Evolutionary conservation across 2,888 invertebrate genomes (phyloP), one percentile per base, ranked within the genome.

Genomic region (Eumerus sabulonum): DNA sequence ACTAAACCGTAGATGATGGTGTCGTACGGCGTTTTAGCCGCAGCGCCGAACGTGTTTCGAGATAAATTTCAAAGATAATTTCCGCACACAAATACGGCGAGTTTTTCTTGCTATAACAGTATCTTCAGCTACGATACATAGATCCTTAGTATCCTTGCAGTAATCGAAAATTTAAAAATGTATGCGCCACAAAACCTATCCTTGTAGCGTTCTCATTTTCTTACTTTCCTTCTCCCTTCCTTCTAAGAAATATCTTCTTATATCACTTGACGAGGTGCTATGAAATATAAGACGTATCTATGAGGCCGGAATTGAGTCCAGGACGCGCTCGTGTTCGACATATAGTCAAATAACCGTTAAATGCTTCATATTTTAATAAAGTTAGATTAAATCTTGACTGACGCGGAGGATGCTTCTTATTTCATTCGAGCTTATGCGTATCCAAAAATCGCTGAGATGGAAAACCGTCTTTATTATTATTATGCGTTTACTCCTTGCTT

Each of bases 281-380:
- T 63, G n/a, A 60, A 60, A 54, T 48, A 60, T 59, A 44, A 62
- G 66, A 76, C 70, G 53, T 4, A 27, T 27, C 27, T 27, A 27
- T 27, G 27, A 2, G 27, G 27, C 11, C 13, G 13, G 27, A 42
- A 64, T 27, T 36, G 9, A 14, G 7, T 12, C 19, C 27, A 19
- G 2, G 9, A 12, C 40, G 27, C 62, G 13, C 48, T 53, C 63
- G 42, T 27, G 27, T 53, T 48, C 57, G 72, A 64, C 57, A 51
- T 57, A 64, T 53, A 38, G 50, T 64, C 70, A 74, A 74, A 79
- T 70, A 79, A 79, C 79, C 79, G 79, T 79, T 79, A 79, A 79
- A 79, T 79, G 63, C 74, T 74, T 79, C 79, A 68, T 79, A 74
- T 79, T 79, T 79, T 79, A 79, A 79, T 79, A 79, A 79, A 79